phyloP scores from a whole-genome alignment of 92 coral and sea anemone genomes.

The Heliopora coerulea region DNA sequence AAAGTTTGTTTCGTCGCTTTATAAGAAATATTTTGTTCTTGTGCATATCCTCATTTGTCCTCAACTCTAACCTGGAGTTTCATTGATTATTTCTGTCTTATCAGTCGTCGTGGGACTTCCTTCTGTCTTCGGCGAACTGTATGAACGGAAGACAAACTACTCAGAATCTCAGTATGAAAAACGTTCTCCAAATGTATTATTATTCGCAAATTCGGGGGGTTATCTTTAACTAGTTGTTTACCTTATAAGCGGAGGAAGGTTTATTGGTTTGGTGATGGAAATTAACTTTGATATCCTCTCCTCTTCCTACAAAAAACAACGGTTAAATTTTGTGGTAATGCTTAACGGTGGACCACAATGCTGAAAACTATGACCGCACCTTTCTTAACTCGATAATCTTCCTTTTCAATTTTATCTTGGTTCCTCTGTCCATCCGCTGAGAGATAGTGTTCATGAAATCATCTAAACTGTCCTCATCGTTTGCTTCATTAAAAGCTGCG shows the following conservation, averaged over 20 bases:
- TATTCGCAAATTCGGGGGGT: neutral
- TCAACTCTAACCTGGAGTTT: too few species aligned
- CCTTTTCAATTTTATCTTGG: constrained; percentile 79
- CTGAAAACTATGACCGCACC: constrained; percentile 42
- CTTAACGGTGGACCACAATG: neutral
- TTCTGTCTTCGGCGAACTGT: constrained; percentile 13
- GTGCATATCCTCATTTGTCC: too few species aligned
- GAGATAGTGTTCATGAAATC: constrained; percentile 76
- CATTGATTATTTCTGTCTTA: too few species aligned
- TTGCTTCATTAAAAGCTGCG: constrained; percentile 44
- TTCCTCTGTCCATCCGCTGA: constrained; percentile 68
- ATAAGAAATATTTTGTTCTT: too few species aligned
- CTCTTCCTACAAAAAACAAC: constrained; percentile 64
- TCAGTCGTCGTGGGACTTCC: constrained; percentile 41
- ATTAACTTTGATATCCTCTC: constrained; percentile 73
- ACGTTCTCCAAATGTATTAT: neutral
- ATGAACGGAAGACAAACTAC: too few species aligned
- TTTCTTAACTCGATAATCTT: constrained; percentile 80
- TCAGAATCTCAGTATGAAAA: neutral
- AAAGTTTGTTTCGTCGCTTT: too few species aligned
- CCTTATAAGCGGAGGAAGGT: constrained; percentile 68
- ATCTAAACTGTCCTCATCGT: constrained; percentile 72
- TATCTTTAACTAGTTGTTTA: constrained; percentile 33
- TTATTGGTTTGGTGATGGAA: constrained; percentile 68
- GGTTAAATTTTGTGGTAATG: neutral